phyloP scores from a whole-genome alignment of 2,113 vertebrate species.

The Trematomus loennbergii region DNA sequence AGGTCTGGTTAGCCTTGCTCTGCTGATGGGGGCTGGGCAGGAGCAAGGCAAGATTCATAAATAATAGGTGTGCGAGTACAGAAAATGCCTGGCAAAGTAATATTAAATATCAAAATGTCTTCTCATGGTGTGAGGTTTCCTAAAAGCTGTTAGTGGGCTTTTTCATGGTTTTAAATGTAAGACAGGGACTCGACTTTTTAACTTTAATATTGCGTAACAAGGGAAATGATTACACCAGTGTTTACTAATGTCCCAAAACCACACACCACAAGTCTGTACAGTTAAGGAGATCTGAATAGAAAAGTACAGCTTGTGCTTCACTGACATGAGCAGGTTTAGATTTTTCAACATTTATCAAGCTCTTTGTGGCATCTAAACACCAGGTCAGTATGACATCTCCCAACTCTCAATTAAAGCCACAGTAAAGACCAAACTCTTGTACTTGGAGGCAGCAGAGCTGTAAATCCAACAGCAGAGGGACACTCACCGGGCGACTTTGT shows the following conservation, averaged over 20 bases:
- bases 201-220: background rate
- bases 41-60: constrained; percentile 30
- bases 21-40: constrained; percentile 24
- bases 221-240: background rate
- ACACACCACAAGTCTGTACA: background rate
- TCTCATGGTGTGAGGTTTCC: background rate
- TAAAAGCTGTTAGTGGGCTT: background rate
- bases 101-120: background rate
- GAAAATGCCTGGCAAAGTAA: constrained; percentile 3
- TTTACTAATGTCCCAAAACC: too few relatives aligned
- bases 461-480: constrained; percentile 42
- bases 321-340: constrained; percentile 13
- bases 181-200: background rate
- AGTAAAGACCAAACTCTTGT: constrained; percentile 26
- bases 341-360: background rate
- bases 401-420: background rate
- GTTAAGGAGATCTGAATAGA: constrained; percentile 1
- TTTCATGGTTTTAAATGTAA: background rate
- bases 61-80: background rate
- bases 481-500: constrained; percentile 94
- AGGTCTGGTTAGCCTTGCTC: constrained; percentile 9
- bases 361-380: background rate
- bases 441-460: background rate
- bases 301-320: constrained; percentile 7
- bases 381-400: background rate